Evolutionary conservation across 2,113 vertebrate species (phyloP).

Genomic region (Hippoglossus stenolepis): DNA sequence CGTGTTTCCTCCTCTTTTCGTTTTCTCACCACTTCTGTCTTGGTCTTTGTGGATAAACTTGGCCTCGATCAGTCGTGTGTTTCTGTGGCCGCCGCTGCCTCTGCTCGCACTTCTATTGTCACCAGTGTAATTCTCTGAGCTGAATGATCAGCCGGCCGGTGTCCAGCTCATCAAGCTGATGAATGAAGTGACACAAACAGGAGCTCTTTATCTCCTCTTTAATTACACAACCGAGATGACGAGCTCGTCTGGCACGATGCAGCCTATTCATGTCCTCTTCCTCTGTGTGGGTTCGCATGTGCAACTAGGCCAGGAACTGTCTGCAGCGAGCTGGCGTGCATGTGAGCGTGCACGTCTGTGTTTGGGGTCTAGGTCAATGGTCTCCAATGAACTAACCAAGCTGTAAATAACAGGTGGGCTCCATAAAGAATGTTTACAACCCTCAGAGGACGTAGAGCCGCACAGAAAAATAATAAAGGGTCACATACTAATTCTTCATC

Average conservation of each 20-base stretch:
- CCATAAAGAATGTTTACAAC: background rate
- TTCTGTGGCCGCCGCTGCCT: background rate
- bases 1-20: background rate
- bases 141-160: background rate
- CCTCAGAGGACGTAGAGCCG: background rate
- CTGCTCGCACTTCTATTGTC: background rate
- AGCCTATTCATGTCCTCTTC: background rate
- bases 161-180: slow-evolving; percentile 34
- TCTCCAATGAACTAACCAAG: slow-evolving; percentile 11
- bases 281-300: background rate
- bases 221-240: slow-evolving; percentile 19
- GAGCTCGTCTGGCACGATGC: background rate
- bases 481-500: background rate
- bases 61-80: no score
- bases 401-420: slow-evolving; percentile 17
- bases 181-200: slow-evolving; percentile 37
- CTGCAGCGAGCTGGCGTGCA: background rate
- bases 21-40: background rate
- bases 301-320: background rate
- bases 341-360: background rate
- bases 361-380: background rate
- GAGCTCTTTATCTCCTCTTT: slow-evolving; percentile 31
- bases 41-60: background rate
- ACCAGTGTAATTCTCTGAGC: background rate
- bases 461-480: background rate